Conservation (phyloP, 2,113 vertebrate species). For the Pristiophorus japonicus region DNA sequence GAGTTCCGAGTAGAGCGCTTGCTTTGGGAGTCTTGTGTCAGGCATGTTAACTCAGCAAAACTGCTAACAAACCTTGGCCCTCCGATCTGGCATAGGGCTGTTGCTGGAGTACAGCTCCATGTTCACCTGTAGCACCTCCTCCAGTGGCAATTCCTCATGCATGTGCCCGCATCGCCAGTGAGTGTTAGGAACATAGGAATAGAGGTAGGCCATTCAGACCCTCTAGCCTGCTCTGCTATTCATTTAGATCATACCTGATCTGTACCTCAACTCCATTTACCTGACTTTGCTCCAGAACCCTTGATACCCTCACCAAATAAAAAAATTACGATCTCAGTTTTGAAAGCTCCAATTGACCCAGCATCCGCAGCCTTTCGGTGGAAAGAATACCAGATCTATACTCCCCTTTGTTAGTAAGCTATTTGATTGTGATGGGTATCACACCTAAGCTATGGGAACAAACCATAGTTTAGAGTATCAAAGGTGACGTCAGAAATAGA, state of each 20-base stretch:
- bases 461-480: background rate
- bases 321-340: no score
- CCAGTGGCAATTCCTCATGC: background rate
- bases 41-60: background rate
- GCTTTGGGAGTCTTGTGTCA: no score
- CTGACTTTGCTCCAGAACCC: background rate
- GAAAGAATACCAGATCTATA: background rate
- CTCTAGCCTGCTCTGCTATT: background rate
- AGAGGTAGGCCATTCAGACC: background rate
- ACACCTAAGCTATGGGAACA: background rate
- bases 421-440: background rate
- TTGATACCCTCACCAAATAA: background rate
- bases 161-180: background rate
- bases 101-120: background rate
- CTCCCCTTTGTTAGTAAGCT: background rate
- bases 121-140: background rate
- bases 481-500: background rate
- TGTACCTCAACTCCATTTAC: background rate
- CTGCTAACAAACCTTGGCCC: background rate
- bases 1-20: no score
- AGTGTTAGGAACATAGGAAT: background rate
- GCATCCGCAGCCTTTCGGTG: background rate
- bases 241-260: background rate
- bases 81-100: background rate
- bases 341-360: background rate